phyloP scores from a whole-genome alignment of 2,113 vertebrate species.

The Rhizomys pruinosus region DNA sequence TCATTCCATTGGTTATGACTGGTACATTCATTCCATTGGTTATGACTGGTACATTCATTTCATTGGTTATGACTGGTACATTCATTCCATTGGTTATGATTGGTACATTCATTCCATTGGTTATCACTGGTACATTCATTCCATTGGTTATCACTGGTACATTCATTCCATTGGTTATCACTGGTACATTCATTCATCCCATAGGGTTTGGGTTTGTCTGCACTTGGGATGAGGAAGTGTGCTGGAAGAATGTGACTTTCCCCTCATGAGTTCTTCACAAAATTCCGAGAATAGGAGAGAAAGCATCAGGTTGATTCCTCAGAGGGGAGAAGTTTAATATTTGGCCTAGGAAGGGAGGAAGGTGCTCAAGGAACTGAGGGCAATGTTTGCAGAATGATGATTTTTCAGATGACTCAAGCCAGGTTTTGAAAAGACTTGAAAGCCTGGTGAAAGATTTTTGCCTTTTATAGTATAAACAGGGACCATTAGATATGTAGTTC shows the following conservation, averaged over 20 bases:
- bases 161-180: not conserved
- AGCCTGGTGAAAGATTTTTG: not conserved
- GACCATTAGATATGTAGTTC: constrained; percentile 1
- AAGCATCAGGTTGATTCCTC: not conserved
- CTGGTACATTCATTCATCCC: not conserved
- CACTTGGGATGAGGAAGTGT: not conserved
- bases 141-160: no score
- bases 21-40: not conserved
- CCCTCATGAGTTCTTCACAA: not conserved
- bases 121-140: not conserved
- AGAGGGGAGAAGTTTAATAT: not conserved
- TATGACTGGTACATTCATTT: not conserved
- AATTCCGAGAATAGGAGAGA: not conserved
- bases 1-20: not conserved
- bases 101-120: no score
- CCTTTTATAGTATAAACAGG: not conserved
- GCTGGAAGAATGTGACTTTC: not conserved
- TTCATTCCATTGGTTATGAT: no score
- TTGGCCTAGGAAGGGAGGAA: not conserved
- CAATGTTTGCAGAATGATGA: not conserved
- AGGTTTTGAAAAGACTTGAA: not conserved
- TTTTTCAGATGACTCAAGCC: not conserved
- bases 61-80: not conserved
- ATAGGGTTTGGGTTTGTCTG: not conserved
- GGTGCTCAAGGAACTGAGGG: constrained; percentile 2